These are phyloP conservation scores for Galagoides demidoff DNA, from an alignment of 2,797 vertebrate genomes.

Conservation along the genomic window DNA sequence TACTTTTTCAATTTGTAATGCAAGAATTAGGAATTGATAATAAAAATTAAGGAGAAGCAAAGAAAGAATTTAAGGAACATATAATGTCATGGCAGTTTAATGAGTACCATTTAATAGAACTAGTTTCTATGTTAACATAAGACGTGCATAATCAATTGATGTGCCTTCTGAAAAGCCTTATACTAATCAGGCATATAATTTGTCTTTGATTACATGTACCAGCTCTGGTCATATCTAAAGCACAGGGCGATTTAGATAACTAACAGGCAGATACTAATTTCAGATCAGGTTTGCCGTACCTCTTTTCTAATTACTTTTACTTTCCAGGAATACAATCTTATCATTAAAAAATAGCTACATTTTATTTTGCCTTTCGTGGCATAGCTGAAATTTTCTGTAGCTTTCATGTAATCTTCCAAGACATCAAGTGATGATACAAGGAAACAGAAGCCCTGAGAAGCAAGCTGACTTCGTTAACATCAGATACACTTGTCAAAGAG, in stretches of 20 bases:
- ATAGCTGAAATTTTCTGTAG: background rate
- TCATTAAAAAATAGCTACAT: background rate
- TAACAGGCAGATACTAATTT: background rate
- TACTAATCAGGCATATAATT: background rate
- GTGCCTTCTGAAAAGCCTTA: background rate
- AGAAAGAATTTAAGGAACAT: background rate
- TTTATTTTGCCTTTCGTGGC: background rate
- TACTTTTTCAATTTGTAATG: background rate
- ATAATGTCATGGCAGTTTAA: background rate
- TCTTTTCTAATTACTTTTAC: constrained; percentile 41
- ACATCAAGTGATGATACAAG: background rate
- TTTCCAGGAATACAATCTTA: background rate
- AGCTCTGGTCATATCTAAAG: background rate
- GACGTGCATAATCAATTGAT: background rate
- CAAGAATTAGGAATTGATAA: background rate
- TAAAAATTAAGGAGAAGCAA: background rate
- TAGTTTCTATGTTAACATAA: background rate
- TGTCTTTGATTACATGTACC: background rate
- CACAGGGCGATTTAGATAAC: background rate
- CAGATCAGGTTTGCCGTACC: background rate
- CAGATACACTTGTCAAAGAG: constrained; percentile 19
- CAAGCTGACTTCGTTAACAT: background rate
- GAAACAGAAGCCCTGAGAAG: background rate
- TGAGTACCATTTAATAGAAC: background rate
- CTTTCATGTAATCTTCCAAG: background rate